Evolutionary conservation across 1,140 invertebrate genomes (phyloP), one percentile per base, ranked within the genome.

Genomic region (Nomia melanderi): DNA sequence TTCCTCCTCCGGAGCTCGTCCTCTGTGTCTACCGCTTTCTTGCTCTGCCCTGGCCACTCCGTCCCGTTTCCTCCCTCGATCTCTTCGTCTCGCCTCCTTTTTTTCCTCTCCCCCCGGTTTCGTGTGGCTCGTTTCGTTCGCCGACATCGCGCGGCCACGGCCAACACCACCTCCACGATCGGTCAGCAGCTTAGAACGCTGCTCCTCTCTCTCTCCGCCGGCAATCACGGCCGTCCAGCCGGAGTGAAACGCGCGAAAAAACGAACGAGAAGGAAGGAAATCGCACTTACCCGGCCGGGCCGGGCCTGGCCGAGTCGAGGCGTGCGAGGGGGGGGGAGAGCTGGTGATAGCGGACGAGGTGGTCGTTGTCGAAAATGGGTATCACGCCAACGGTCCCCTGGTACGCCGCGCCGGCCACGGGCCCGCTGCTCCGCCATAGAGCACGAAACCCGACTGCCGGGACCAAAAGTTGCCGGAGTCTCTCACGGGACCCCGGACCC

Each of bases 281-380:
- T 84, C 80, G 83, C 77, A 86, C 87, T 86, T 83, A 85, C 77
- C 78, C 75, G 73, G 72, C 33, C 56, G n/a, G n/a, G n/a, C n/a
- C n/a, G n/a, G n/a, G n/a, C n/a, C n/a, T n/a, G n/a, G n/a, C n/a
- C n/a, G n/a, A 20, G 66, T 62, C 29, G 50, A 33, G 14, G 73
- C 57, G 39, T 50, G 54, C 17, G 70, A 33, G 72, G 20, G 33
- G 14, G 20, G 25, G 44, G 3, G 78, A n/a, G 63, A 56, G 59
- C 77, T 63, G 69, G 71, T 70, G 81, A 83, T 83, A 83, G 71
- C 77, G 63, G 70, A 12, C 64, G 72, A 83, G 77, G 31, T 72
- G 73, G 72, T 75, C 69, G 80, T 82, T 75, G 81, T 75, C 82
- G 80, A 84, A 84, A 83, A 57, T 83, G 81, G 74, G 74, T 83